phyloP scores from a whole-genome alignment of 2,888 invertebrate genomes.

The Ceriagrion tenellum region DNA sequence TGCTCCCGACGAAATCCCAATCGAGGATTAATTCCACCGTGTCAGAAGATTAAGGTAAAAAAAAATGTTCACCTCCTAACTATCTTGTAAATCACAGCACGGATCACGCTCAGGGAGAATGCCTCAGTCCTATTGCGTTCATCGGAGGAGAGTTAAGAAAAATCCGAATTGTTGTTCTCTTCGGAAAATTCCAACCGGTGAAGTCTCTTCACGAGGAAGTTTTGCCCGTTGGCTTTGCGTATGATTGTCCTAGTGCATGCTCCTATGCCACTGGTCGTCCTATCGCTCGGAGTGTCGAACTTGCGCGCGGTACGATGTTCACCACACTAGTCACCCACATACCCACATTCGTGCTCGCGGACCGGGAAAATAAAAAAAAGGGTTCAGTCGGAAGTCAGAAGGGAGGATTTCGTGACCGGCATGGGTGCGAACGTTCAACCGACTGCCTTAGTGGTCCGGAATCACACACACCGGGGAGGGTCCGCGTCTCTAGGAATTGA shows the following conservation, averaged over 20 bases:
- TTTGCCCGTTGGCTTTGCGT: background rate
- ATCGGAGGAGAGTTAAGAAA: background rate
- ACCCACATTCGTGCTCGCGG: background rate
- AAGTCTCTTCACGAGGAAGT: background rate
- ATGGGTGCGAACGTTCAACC: constrained; percentile 45
- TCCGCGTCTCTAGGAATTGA: constrained; percentile 4
- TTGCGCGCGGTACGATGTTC: background rate
- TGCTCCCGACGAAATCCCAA: background rate
- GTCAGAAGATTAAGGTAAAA: background rate
- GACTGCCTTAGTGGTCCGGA: constrained; percentile 65
- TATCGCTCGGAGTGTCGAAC: background rate
- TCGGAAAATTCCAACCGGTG: background rate
- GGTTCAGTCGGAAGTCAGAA: background rate
- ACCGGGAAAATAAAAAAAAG: background rate
- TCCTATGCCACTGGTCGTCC: background rate
- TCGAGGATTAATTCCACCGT: background rate
- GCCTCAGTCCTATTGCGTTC: background rate
- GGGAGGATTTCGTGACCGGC: constrained; percentile 32
- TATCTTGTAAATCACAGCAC: background rate
- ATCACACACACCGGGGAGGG: constrained; percentile 33
- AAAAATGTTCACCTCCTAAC: background rate
- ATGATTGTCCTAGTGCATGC: background rate
- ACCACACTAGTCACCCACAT: background rate
- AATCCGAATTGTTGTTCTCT: background rate
- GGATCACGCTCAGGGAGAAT: background rate